Base-by-base conservation (phyloP, 2,888 invertebrate species). In the Germaria angustata region DNA sequence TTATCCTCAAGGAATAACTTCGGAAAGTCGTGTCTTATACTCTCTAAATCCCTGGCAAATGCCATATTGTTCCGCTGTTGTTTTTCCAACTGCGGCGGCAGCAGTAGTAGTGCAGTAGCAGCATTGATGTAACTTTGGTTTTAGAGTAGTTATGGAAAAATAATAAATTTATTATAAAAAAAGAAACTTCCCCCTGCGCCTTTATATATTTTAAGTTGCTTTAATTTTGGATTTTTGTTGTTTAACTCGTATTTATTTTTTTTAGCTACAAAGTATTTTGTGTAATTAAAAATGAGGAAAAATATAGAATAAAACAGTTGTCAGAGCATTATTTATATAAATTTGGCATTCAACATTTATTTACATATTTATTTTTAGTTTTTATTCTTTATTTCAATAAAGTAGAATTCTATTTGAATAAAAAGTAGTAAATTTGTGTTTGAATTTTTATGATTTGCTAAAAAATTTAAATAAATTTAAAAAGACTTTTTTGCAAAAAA, bases 1-100 rank as follows among this genome's bases (percentile, higher is more conserved):
- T 96, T 91, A 95, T 95, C 92, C 94, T 95, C 92, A 94, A 94
- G 92, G 94, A 94, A 92, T 94, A 93, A 90, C 63, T 76, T 53
- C 69, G 49, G 2, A 32, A 53, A 66, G 66, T 11, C 36, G 5
- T 51, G 65, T 66, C 34, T 44, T 59, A 59, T 71, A 44, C 24
- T 13, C 75, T 79, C 71, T 79, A 66, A 75, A 61, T 66, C 49
- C 34, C 28, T 61, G 63, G 65, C 44, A 66, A 75, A 75, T 75
- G 49, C 13, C 59, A 20, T 24, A 44, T 59, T 68, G 73, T 73
- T 65, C 72, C 73, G 76, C 72, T 75, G 68, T 75, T 73, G 69
- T 69, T 53, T 55, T 65, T 72, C 28, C 65, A 73, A 2, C 28
- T 57, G 78, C 78, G 69, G 73, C 32, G 57, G 69, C 28, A 57